phyloP scores from a whole-genome alignment of 2,113 vertebrate genomes.

The Neogobius melanostomus region DNA sequence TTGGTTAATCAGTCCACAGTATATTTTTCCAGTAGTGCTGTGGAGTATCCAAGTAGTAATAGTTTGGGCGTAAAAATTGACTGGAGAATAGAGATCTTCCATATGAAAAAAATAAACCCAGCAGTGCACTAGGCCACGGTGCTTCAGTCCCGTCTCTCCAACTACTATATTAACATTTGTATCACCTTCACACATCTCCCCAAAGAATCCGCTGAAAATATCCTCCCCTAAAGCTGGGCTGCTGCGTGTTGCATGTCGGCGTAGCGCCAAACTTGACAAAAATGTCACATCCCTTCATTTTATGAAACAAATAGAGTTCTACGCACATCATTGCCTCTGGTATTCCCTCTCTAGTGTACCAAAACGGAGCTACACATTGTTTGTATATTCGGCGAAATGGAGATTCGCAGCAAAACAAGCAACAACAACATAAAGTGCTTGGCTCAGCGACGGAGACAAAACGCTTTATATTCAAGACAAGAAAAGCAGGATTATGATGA shows the following conservation, averaged over 20 bases:
- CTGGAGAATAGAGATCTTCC: conserved; percentile 9
- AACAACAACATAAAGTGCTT: background rate
- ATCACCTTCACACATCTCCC: conserved; percentile 17
- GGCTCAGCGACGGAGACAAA: conserved; percentile 47
- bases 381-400: conserved; percentile 22
- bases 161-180: conserved; percentile 30
- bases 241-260: conserved; percentile 19
- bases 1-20: too few relatives aligned
- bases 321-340: conserved; percentile 22
- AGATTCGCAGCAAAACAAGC: conserved; percentile 2
- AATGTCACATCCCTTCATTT: conserved; percentile 4
- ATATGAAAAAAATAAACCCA: background rate
- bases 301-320: conserved; percentile 25
- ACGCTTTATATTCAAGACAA: conserved; percentile 43
- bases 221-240: conserved; percentile 10
- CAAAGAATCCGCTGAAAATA: conserved; percentile 3
- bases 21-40: too few relatives aligned
- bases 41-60: too few relatives aligned
- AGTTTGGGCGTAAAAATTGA: too few relatives aligned
- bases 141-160: conserved; percentile 19
- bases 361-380: conserved; percentile 30
- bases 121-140: background rate
- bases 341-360: conserved; percentile 17
- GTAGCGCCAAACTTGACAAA: conserved; percentile 22
- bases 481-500: conserved; percentile 53